These are phyloP conservation scores for Anguilla obscura DNA, from an alignment of 2,797 vertebrate species.

Conservation along the genomic window DNA sequence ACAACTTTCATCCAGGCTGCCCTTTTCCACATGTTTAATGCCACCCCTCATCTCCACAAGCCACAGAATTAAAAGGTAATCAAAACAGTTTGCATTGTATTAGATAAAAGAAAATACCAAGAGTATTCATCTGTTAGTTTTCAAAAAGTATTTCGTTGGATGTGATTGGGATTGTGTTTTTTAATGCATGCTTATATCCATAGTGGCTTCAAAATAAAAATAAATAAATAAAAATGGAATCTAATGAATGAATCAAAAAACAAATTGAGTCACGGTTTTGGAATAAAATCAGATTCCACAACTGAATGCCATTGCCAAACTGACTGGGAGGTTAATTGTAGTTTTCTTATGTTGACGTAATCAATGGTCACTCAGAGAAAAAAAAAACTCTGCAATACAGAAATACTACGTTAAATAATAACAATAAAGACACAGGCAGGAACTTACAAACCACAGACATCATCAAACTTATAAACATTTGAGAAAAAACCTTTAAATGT, in stretches of 20 bases:
- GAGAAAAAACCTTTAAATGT: background rate
- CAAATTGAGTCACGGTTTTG: background rate
- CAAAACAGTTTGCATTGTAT: background rate
- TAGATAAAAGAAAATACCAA: background rate
- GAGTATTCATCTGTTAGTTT: background rate
- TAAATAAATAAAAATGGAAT: background rate
- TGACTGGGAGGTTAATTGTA: background rate
- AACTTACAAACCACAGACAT: background rate
- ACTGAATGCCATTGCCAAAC: background rate
- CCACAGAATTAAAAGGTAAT: background rate
- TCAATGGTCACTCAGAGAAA: background rate
- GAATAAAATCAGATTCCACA: background rate
- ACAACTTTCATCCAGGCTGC: slow-evolving; percentile 53
- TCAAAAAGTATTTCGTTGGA: background rate
- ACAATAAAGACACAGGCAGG: background rate
- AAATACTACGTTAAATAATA: background rate
- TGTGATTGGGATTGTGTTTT: background rate
- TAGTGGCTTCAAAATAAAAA: background rate
- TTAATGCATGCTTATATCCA: background rate
- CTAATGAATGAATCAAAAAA: background rate
- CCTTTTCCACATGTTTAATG: slow-evolving; percentile 48
- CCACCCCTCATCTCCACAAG: background rate
- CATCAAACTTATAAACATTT: background rate
- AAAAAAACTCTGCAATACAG: background rate
- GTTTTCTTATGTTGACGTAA: background rate